Evolutionary conservation across 2,113 vertebrate species (phyloP), one percentile per base, ranked within the genome.

Genomic region (Pseudorasbora parva): DNA sequence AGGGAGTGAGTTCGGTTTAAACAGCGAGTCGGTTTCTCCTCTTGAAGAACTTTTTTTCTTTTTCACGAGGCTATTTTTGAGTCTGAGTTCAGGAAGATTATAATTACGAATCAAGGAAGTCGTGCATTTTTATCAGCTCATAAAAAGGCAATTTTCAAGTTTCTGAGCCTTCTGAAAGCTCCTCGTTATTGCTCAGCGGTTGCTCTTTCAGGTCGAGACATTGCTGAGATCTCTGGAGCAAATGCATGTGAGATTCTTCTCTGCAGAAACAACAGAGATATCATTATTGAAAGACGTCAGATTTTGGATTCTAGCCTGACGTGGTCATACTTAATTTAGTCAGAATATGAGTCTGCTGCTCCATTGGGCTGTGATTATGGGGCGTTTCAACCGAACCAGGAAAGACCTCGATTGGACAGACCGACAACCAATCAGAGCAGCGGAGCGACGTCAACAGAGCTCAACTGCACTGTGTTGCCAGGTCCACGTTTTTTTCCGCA

Each of bases 21-120:
- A 33, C 64, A 68, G 27, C 14, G 27, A 17, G 60, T 30, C 25
- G 10, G 37, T 60, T 78, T 73, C 56, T 73, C 33, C 30, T 60
- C 23, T 27, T 30, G 2, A 64, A 45, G 23, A 64, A 47, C 57
- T 45, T 79, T 62, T 78, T 62, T 78, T 30, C 9, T 74, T 74
- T 15, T 62, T 27, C 51, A 54, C 17, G 14, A 62, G 23, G 76
- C 56, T 78, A 78, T 78, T 78, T 60, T 62, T 60, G 57, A 78
- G n/a, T 60, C 56, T 45, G 54, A 27, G 76, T 45, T 78, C 76
- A 78, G 76, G 37, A 62, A 19, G n/a, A 78, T 45, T 45, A 47
- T 45, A 62, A 45, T 78, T 78, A 78, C 5, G 56, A 78, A 45
- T 43, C 76, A 45, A 45, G 56, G 12, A 43, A 25, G 37, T 78